phyloP scores from a whole-genome alignment of 2,797 vertebrate species.

The Numenius phaeopus region DNA sequence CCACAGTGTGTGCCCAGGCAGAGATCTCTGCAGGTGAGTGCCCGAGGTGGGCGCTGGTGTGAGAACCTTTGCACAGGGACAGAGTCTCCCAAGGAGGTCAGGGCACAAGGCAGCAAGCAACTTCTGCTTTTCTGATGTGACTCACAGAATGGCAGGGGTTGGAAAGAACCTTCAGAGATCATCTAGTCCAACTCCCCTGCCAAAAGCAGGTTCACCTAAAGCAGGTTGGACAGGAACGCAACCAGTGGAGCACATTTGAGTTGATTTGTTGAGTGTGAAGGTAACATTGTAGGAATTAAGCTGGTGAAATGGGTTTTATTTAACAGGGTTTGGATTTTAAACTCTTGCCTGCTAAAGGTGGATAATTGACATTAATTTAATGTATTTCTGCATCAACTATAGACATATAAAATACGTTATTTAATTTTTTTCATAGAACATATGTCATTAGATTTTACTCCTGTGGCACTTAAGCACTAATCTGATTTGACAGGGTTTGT shows the following conservation, averaged over 20 bases:
- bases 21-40: background rate
- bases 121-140: background rate
- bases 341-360: background rate
- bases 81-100: accelerated
- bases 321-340: background rate
- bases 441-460: background rate
- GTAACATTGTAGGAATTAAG: background rate
- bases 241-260: background rate
- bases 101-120: background rate
- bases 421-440: background rate
- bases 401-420: background rate
- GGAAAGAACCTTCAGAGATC: background rate
- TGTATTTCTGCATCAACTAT: background rate
- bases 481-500: background rate
- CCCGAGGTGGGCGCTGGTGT: accelerated
- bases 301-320: background rate
- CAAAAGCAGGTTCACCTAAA: background rate
- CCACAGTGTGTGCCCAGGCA: accelerated
- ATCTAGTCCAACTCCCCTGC: background rate
- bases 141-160: background rate
- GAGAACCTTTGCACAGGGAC: accelerated
- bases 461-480: background rate
- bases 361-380: background rate
- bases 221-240: background rate
- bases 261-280: background rate